Evolutionary conservation across 2,888 invertebrate genomes (phyloP).

Genomic region (Ophioninae sp.): DNA sequence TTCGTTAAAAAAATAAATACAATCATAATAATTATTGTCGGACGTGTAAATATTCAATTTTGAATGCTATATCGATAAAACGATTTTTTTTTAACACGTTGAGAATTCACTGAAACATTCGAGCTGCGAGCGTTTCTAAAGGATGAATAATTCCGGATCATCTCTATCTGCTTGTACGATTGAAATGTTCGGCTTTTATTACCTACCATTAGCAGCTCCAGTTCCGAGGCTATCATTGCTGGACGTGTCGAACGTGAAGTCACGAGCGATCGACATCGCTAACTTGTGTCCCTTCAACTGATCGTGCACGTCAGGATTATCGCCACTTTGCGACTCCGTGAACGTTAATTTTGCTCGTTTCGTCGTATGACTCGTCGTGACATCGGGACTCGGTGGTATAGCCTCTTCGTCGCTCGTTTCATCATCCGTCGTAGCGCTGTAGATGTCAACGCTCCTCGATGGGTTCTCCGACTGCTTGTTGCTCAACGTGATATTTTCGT

Average conservation of each 20-base stretch:
- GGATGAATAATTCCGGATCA: too few relatives aligned
- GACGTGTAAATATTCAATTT: too few relatives aligned
- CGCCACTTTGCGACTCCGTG: background rate
- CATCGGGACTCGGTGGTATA: conserved; percentile 26
- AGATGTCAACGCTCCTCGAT: conserved; percentile 21
- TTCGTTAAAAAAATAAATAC: too few relatives aligned
- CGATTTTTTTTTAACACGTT: too few relatives aligned
- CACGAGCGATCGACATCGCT: conserved; percentile 64
- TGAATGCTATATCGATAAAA: too few relatives aligned
- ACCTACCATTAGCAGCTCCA: conserved; percentile 54
- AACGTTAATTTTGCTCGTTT: conserved; percentile 51
- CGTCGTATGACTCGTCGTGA: conserved; percentile 13
- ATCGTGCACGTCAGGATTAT: background rate
- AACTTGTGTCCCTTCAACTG: conserved; percentile 41
- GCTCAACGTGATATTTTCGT: background rate
- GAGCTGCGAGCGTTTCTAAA: too few relatives aligned
- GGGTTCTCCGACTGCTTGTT: background rate
- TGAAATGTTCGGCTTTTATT: conserved; percentile 15
- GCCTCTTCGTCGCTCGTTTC: conserved; percentile 53
- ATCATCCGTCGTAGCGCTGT: conserved; percentile 49
- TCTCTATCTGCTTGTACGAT: background rate
- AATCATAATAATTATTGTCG: too few relatives aligned
- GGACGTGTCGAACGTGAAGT: conserved; percentile 63
- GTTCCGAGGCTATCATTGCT: conserved; percentile 64
- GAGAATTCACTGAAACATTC: too few relatives aligned